Conservation (phyloP, 2,113 vertebrate genomes). For the Plectropomus leopardus region DNA sequence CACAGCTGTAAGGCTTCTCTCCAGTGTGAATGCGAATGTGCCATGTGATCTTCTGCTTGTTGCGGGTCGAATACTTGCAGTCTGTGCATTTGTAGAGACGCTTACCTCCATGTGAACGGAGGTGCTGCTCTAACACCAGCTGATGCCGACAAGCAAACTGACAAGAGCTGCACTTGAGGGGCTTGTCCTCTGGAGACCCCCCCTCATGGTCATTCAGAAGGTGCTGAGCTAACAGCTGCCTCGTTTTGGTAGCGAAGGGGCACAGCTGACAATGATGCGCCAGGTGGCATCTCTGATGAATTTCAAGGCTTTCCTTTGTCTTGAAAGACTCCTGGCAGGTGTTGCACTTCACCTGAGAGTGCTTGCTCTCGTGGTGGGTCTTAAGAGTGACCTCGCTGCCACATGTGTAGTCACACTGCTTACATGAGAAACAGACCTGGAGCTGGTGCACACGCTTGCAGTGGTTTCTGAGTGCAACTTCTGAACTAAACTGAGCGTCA, state of each 20-base stretch:
- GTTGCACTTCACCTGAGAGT: constrained; percentile 84
- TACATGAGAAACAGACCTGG: constrained; percentile 78
- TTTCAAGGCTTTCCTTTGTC: constrained; percentile 83
- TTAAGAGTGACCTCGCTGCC: constrained; percentile 85
- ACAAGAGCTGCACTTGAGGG: constrained; percentile 89
- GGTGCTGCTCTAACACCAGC: constrained; percentile 93
- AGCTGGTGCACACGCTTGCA: constrained; percentile 87
- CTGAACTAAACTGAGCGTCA: constrained; percentile 90
- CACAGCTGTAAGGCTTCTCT: constrained; percentile 96
- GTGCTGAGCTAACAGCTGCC: constrained; percentile 89
- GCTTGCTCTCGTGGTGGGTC: constrained; percentile 87
- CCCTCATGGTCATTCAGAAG: constrained; percentile 90
- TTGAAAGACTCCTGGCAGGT: constrained; percentile 86
- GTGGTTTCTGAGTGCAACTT: constrained; percentile 93
- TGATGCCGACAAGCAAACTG: constrained; percentile 90
- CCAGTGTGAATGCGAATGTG: constrained; percentile 96
- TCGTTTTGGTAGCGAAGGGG: constrained; percentile 88
- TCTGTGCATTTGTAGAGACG: constrained; percentile 94
- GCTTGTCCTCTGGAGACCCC: constrained; percentile 74
- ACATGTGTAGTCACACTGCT: constrained; percentile 85
- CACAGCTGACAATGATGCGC: constrained; percentile 90
- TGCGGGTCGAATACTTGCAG: constrained; percentile 93
- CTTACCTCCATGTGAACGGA: constrained; percentile 93
- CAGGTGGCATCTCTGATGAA: constrained; percentile 87
- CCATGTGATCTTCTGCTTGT: constrained; percentile 98